These are phyloP conservation scores for Trichomalopsis sarcophagae DNA, from an alignment of 1,140 invertebrate species.

Conservation along the genomic window DNA sequence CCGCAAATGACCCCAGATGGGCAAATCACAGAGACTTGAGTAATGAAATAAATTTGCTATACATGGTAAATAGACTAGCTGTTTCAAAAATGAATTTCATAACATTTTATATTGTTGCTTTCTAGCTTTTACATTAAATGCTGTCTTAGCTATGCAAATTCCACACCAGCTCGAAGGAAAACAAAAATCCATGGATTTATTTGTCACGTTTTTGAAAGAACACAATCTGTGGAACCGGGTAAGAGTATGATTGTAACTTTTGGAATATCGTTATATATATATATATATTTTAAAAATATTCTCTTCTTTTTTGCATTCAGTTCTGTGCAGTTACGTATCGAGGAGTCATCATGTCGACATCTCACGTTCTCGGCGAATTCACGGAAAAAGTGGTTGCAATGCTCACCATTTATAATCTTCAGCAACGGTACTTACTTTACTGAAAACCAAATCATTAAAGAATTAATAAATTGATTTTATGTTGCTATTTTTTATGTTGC, in stretches of 20 bases:
- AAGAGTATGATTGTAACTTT: slow-evolving; percentile 24
- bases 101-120: slow-evolving; percentile 29
- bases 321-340: slow-evolving; percentile 77
- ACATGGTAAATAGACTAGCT: not conserved
- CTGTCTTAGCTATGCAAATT: slow-evolving; percentile 84
- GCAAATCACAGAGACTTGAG: slow-evolving; percentile 69
- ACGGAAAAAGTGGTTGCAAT: slow-evolving; percentile 86
- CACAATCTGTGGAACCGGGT: slow-evolving; percentile 84
- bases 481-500: slow-evolving; percentile 32
- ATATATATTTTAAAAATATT: slow-evolving; percentile 19
- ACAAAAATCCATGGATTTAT: slow-evolving; percentile 85
- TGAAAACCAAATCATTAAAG: not conserved
- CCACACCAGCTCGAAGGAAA: slow-evolving; percentile 90
- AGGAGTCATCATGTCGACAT: slow-evolving; percentile 79
- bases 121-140: slow-evolving; percentile 70
- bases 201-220: slow-evolving; percentile 85
- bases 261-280: slow-evolving; percentile 4
- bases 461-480: slow-evolving; percentile 21
- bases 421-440: slow-evolving; percentile 74
- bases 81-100: slow-evolving; percentile 7
- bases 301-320: slow-evolving; percentile 65
- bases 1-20: slow-evolving; percentile 92
- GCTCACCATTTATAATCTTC: slow-evolving; percentile 80
- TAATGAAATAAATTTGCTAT: slow-evolving; percentile 49
- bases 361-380: slow-evolving; percentile 82